Percentiles rank a stretch among this genome's conserved stretches.
These are phyloP conservation scores for Drosophila guanche DNA, from an alignment of 1,140 invertebrate species.

Conservation along the genomic window DNA sequence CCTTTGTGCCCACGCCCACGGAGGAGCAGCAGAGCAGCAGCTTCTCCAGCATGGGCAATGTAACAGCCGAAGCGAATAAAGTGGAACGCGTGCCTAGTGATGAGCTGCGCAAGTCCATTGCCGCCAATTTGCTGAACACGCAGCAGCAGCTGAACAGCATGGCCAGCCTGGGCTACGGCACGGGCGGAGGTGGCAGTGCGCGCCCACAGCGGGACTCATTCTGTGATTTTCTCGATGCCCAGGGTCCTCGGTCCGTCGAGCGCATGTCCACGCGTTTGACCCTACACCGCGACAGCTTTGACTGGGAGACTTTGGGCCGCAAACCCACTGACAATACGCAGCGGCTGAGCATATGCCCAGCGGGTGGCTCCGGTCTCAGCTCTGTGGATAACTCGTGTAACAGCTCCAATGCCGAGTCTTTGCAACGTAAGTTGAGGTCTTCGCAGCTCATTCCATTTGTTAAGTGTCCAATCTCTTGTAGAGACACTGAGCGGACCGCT, in stretches of 20 bases:
- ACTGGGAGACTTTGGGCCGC: slow-evolving; percentile 65
- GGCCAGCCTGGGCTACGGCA: slow-evolving; percentile 21
- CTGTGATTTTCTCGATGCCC: slow-evolving; percentile 76
- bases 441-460: not conserved
- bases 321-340: slow-evolving; percentile 41
- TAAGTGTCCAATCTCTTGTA: not conserved
- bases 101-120: slow-evolving; percentile 62
- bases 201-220: slow-evolving; percentile 69
- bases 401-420: slow-evolving; percentile 38
- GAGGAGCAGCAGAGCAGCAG: slow-evolving; percentile 59
- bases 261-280: slow-evolving; percentile 65
- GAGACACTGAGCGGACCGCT: slow-evolving; percentile 63
- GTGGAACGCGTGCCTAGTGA: slow-evolving; percentile 50
- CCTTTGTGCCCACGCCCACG: slow-evolving; percentile 65
- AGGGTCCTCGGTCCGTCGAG: slow-evolving; percentile 48
- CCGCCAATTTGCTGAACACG: slow-evolving; percentile 37
- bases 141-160: slow-evolving; percentile 37
- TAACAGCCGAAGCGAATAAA: slow-evolving; percentile 25
- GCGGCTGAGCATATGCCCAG: slow-evolving; percentile 35
- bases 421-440: slow-evolving; percentile 48
- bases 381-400: slow-evolving; percentile 29
- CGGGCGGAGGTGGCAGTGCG: not conserved
- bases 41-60: slow-evolving; percentile 39
- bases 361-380: slow-evolving; percentile 19
- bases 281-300: slow-evolving; percentile 70